These are phyloP conservation scores for Furnarius figulus DNA, from an alignment of 2,113 vertebrate species.

Conservation along the genomic window DNA sequence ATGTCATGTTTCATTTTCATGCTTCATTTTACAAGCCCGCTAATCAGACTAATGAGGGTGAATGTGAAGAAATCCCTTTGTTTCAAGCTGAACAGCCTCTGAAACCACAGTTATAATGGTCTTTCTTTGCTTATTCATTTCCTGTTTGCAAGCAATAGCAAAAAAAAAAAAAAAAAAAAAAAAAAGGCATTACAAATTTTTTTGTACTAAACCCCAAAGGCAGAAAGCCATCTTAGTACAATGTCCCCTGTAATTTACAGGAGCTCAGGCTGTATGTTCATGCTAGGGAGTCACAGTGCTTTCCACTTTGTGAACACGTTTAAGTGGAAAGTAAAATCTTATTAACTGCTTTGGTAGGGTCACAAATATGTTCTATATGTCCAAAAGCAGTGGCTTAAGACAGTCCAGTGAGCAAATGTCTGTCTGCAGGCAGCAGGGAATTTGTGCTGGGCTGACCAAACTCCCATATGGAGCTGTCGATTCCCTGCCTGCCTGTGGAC, in stretches of 20 bases:
- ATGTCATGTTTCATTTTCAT: slow-evolving; percentile 65
- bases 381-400: neutral
- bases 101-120: slow-evolving; percentile 13
- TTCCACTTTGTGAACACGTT: neutral
- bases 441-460: neutral
- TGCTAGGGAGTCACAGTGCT: neutral
- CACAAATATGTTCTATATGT: neutral
- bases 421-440: neutral
- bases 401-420: neutral
- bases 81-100: slow-evolving; percentile 43
- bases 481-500: fast-evolving
- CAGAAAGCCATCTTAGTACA: neutral
- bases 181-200: neutral
- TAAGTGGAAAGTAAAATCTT: neutral
- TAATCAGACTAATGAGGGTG: slow-evolving; percentile 74
- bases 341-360: neutral
- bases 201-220: neutral
- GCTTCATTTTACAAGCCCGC: slow-evolving; percentile 53
- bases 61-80: slow-evolving; percentile 65
- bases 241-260: neutral
- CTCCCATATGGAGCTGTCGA: fast-evolving
- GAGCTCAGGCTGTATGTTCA: neutral
- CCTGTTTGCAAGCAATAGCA: neutral
- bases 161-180: neutral
- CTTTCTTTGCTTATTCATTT: slow-evolving; percentile 33